These are phyloP conservation scores for Plebejus anna DNA, from an alignment of 2,888 invertebrate species.

Conservation along the genomic window DNA sequence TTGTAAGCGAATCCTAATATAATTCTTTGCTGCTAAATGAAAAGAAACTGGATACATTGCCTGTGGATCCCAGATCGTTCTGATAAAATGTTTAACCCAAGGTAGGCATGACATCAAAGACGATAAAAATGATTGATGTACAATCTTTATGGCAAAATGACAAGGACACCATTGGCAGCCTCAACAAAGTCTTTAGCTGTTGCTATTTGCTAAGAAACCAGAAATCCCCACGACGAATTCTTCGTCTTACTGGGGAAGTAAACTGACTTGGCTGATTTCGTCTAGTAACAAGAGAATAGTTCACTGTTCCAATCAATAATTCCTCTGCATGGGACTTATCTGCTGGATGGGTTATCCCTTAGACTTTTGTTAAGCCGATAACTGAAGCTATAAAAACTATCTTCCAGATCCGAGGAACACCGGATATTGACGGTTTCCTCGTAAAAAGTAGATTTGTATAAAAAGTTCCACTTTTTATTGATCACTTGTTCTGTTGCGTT, in stretches of 20 bases:
- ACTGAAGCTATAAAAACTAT: neutral
- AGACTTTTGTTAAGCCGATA: neutral
- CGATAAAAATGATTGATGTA: too few species aligned
- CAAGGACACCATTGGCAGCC: too few species aligned
- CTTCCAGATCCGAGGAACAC: neutral
- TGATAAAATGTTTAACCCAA: neutral
- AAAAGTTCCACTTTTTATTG: neutral
- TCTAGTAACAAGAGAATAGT: neutral
- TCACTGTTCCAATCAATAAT: neutral
- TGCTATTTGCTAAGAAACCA: too few species aligned
- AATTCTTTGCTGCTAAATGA: slow-evolving; percentile 7
- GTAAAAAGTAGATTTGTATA: slow-evolving; percentile 3
- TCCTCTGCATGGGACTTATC: neutral
- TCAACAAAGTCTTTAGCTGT: too few species aligned
- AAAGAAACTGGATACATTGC: neutral
- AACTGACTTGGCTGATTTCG: neutral
- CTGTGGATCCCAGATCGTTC: neutral
- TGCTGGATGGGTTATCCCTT: neutral
- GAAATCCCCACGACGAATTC: too few species aligned
- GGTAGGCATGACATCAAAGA: too few species aligned
- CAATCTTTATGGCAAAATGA: too few species aligned
- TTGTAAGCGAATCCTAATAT: slow-evolving; percentile 17
- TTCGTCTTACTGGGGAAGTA: too few species aligned
- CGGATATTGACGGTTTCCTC: neutral
- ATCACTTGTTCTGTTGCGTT: neutral